Evolutionary conservation across 1,140 invertebrate species (phyloP).

Genomic region (Idris sp.): DNA sequence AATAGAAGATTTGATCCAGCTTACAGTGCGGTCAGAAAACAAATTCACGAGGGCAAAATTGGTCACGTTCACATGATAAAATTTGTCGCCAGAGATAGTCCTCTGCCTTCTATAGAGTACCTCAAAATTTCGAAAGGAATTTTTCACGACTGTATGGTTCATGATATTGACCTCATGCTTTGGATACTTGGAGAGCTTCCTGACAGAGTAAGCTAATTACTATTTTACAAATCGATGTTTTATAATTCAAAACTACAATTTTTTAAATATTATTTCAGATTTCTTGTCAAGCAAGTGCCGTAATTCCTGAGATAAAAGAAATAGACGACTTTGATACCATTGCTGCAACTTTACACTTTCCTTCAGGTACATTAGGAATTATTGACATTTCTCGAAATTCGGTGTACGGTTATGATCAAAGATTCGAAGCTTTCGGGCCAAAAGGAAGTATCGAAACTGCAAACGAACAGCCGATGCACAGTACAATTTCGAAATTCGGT

Average conservation of each 20-base stretch:
- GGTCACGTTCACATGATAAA: conserved; percentile 83
- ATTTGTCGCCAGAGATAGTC: conserved; percentile 81
- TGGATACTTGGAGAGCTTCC: conserved; percentile 83
- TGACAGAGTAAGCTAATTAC: conserved; percentile 67
- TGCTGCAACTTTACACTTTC: conserved; percentile 81
- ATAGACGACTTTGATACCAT: conserved; percentile 84
- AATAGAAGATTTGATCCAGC: conserved; percentile 85
- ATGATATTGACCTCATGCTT: conserved; percentile 83
- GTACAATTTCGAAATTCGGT: conserved; percentile 73
- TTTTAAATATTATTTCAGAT: conserved; percentile 19
- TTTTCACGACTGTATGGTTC: conserved; percentile 85
- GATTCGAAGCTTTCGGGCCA: conserved; percentile 83
- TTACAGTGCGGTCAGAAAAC: conserved; percentile 77
- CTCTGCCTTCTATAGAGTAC: conserved; percentile 81
- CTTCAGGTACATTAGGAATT: conserved; percentile 81
- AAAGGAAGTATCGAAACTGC: conserved; percentile 81
- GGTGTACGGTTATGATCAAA: conserved; percentile 84
- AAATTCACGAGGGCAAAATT: conserved; percentile 80
- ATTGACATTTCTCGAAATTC: conserved; percentile 83
- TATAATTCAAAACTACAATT: no score
- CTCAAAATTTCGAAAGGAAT: conserved; percentile 84
- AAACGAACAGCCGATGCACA: conserved; percentile 80
- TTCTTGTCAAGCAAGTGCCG: conserved; percentile 21
- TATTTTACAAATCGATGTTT: no score
- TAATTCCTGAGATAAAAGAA: conserved; percentile 71